Evolutionary conservation across 2,888 invertebrate genomes (phyloP), one percentile per base, ranked within the genome.

Genomic region (Maniola hyperantus): DNA sequence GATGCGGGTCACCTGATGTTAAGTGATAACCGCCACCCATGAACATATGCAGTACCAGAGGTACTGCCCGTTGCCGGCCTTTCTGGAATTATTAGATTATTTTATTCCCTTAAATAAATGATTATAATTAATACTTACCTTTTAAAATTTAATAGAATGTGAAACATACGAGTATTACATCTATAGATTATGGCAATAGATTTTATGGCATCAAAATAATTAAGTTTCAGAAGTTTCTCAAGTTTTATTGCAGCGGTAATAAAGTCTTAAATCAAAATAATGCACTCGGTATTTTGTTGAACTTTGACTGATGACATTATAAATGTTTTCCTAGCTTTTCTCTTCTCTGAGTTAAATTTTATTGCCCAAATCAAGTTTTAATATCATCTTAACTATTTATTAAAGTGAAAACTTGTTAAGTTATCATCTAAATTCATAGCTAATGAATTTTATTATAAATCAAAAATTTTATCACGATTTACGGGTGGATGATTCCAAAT

Each of bases 401-500:
- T 2, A 26, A 26, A 26, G 2, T 1, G 4, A 26, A 26, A 26
- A 26, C 26, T 26, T 26, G 4, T 26, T 26, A 26, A 26, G 26
- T 26, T 26, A 26, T 2, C 4, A 26, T 26, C 26, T 6, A 34
- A 34, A 42, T 13, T 13, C 13, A 42, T 39, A 39, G 10, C 0
- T 11, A 39, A 39, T 42, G 11, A 42, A 42, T 15, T 48, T 8
- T 36, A 55, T 11, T 10, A 13, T 42, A 8, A 42, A 42, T 42
- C 42, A n/a, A 59, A n/a, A 59, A 62, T 53, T 63, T 61, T 64
- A 62, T 66, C 64, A 50, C 7, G 55, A 55, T 66, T 69, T 70
- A 65, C 70, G 60, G 68, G 70, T 72, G 74, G 79, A 66, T 76
- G 73, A 69, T 55, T 66, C 73, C 70, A 72, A 76, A 83, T 81